Evolutionary conservation across 2,888 invertebrate genomes (phyloP), one percentile per base, ranked within the genome.

Genomic region (Pristionchus entomophagus): DNA sequence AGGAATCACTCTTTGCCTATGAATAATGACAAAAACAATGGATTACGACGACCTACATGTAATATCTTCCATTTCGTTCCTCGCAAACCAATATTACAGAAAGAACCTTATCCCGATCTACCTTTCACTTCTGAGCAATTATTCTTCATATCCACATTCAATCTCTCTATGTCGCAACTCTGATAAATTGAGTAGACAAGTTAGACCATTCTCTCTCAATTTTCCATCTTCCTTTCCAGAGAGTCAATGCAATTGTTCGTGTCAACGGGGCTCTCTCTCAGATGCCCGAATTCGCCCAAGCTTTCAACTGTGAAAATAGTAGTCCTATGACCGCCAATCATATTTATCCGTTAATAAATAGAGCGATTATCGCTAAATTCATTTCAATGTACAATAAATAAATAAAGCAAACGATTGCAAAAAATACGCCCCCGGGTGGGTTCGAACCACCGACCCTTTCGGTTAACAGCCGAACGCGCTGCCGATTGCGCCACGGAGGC

Each of bases 391-490:
- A 78, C 49, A 45, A 49, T 8, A n/a, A 19, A 78, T 35, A 78
- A 10, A 29, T 22, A 14, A 22, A 1, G 10, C n/a, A 35, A 32
- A 53, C 1, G 56, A n/a, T n/a, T n/a, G n/a, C n/a, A 14, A 35
- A 59, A 83, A 62, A 29, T 84, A 62, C 88, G 88, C 88, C n/a
- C n/a, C n/a, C n/a, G n/a, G n/a, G n/a, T n/a, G n/a, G 91, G 91
- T 90, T 89, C 91, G 88, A 91, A 91, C 91, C 90, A 91, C 90
- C 89, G 90, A 90, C 91, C 91, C 91, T 91, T 91, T 91, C 91
- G 90, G 91, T 91, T 91, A 91, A 90, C 91, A 91, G 91, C 91
- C 91, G 91, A 91, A 91, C 91, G 91, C 91, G 91, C 91, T 91
- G 88, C 89, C 89, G 87, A 88, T 87, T 88, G 87, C 88, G 89